phyloP scores from a whole-genome alignment of 2,797 vertebrate genomes.

The Craterocephalus amniculus region DNA sequence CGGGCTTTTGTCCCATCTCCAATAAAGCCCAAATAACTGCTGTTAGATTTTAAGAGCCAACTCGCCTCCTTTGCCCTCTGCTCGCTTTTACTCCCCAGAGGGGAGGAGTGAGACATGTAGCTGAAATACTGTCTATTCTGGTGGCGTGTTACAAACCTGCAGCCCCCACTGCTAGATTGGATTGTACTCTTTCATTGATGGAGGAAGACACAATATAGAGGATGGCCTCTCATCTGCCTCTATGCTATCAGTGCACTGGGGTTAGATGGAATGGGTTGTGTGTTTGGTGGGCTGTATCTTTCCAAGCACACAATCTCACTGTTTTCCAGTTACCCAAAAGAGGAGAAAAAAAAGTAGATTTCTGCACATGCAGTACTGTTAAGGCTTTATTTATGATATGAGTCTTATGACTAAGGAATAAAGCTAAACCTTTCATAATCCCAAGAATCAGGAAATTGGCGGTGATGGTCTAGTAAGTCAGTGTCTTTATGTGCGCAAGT shows the following conservation, averaged over 20 bases:
- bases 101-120: conserved; percentile 34
- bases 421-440: conserved; percentile 19
- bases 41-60: conserved; percentile 59
- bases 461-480: not conserved
- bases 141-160: conserved; percentile 31
- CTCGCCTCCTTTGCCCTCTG: conserved; percentile 40
- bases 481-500: conserved; percentile 2
- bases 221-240: conserved; percentile 51
- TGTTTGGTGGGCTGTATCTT: not conserved
- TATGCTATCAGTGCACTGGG: conserved; percentile 17
- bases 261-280: conserved; percentile 3
- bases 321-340: not conserved
- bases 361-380: not conserved
- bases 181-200: conserved; percentile 53
- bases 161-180: conserved; percentile 37
- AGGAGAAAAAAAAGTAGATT: not conserved
- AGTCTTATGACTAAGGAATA: conserved; percentile 5
- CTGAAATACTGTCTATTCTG: conserved; percentile 36
- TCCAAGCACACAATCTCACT: not conserved
- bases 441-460: conserved; percentile 7
- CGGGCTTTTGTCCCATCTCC: conserved; percentile 47
- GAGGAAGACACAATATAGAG: conserved; percentile 37
- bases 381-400: not conserved
- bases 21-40: conserved; percentile 59
- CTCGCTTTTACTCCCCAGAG: conserved; percentile 43